Evolutionary conservation across 2,113 vertebrate species (phyloP).

Genomic region (Nesogale talazaci): DNA sequence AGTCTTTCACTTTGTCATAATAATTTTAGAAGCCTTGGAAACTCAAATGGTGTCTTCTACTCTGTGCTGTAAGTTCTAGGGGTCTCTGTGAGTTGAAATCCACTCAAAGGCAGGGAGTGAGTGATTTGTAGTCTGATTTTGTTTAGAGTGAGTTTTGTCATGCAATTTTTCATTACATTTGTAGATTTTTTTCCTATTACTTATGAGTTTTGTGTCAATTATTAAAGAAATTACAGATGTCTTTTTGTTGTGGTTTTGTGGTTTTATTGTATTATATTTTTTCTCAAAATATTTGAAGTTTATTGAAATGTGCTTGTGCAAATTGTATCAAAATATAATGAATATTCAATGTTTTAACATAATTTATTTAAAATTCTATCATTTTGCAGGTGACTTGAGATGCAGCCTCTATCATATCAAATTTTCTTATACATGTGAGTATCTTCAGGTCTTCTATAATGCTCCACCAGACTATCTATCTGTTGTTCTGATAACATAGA

Average conservation of each 20-base stretch:
- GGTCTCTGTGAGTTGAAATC: too few relatives aligned
- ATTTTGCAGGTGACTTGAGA: too few relatives aligned
- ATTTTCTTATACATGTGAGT: too few relatives aligned
- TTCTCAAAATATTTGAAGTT: slow-evolving; percentile 5
- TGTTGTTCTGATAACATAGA: neutral
- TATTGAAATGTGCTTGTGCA: neutral
- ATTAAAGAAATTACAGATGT: neutral
- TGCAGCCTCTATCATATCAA: too few relatives aligned
- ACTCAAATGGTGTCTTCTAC: too few relatives aligned
- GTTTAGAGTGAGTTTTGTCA: neutral
- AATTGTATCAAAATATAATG: neutral
- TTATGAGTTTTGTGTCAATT: slow-evolving; percentile 39
- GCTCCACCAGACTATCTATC: neutral
- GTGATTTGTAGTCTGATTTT: slow-evolving; percentile 28
- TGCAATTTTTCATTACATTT: neutral
- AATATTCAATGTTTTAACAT: neutral
- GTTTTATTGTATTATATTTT: neutral
- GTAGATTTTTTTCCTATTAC: neutral
- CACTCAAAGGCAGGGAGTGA: too few relatives aligned
- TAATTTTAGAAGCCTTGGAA: too few relatives aligned
- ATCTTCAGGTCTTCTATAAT: neutral
- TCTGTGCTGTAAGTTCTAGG: too few relatives aligned
- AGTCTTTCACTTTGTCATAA: neutral
- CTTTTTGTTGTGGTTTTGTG: neutral
- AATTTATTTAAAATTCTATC: too few relatives aligned